Percentiles rank a stretch among this genome's conserved stretches.
Conservation (phyloP, 1,140 invertebrate genomes). For the Calosoma granatense region DNA sequence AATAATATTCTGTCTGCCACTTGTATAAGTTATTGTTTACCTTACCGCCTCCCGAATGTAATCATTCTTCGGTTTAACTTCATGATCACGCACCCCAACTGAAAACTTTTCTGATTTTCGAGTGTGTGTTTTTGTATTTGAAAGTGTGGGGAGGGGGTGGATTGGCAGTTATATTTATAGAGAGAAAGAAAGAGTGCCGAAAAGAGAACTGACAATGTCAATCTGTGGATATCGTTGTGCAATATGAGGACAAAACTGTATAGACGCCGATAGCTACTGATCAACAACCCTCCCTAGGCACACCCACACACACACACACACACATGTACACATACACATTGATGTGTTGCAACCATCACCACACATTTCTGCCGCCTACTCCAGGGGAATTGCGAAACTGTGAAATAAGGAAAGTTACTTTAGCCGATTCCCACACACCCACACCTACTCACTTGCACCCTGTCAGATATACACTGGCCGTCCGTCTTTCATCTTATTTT, state of each 20-base stretch:
- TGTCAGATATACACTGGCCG: background rate
- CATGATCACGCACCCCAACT: too few species aligned
- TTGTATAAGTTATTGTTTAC: too few species aligned
- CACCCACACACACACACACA: background rate
- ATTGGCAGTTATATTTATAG: too few species aligned
- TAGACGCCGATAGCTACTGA: background rate
- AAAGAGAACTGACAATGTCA: background rate
- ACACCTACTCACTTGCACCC: background rate
- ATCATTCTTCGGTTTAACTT: too few species aligned
- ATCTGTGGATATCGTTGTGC: background rate
- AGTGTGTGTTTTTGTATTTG: too few species aligned
- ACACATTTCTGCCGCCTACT: too few species aligned
- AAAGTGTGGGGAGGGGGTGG: too few species aligned
- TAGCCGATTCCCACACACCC: background rate
- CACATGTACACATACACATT: background rate
- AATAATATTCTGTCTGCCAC: too few species aligned
- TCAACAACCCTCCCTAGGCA: too few species aligned
- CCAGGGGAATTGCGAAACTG: background rate
- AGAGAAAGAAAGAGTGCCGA: too few species aligned
- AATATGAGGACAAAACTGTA: conserved; percentile 6
- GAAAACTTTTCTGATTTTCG: too few species aligned
- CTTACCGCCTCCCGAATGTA: too few species aligned
- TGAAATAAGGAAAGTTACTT: background rate
- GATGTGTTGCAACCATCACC: background rate
- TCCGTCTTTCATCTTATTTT: conserved; percentile 9